Conservation (phyloP, 2,888 invertebrate species). For the Conus canariensis region DNA sequence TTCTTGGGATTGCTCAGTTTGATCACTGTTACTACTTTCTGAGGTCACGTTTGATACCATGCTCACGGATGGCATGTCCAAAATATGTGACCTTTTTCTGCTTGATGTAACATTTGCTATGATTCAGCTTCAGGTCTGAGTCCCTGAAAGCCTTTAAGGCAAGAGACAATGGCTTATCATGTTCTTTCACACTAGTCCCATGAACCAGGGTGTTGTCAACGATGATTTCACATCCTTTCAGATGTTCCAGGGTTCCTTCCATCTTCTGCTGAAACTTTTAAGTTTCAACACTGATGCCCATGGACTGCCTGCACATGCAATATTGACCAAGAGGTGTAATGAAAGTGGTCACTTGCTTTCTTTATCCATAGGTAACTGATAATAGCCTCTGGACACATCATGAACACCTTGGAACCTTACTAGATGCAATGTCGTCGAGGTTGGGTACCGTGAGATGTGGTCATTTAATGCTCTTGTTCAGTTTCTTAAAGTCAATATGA, state of each 20-base stretch:
- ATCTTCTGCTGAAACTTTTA: not conserved
- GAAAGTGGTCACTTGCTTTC: not conserved
- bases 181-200: slow-evolving; percentile 24
- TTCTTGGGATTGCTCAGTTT: not conserved
- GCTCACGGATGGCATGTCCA: slow-evolving; percentile 15
- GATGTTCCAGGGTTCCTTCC: not conserved
- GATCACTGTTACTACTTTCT: not conserved
- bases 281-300: not conserved
- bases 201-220: slow-evolving; percentile 44
- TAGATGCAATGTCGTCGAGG: not conserved
- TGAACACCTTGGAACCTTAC: not conserved
- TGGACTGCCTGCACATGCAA: not conserved
- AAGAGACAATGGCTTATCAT: not conserved
- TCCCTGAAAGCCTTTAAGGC: not conserved
- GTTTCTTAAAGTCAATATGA: not conserved
- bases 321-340: not conserved
- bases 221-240: not conserved
- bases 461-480: not conserved
- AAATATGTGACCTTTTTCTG: slow-evolving; percentile 14
- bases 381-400: not conserved
- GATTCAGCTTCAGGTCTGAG: slow-evolving; percentile 17
- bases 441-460: not conserved
- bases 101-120: not conserved
- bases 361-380: not conserved
- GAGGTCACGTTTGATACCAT: not conserved